Evolutionary conservation across 2,113 vertebrate genomes (phyloP).

Genomic region (Notothenia rossii): DNA sequence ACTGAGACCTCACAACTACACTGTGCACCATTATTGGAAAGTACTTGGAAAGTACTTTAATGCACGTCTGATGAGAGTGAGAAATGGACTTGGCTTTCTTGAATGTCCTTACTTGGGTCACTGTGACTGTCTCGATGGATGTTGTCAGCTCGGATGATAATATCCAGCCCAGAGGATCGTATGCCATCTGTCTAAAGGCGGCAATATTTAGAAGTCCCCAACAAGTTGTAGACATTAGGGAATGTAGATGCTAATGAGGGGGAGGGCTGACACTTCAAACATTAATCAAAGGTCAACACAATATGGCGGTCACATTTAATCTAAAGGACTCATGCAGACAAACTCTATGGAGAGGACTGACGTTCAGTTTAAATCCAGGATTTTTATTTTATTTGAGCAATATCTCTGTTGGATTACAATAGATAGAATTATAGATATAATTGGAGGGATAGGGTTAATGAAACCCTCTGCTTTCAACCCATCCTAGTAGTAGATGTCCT

Average conservation of each 20-base stretch:
- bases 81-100: slow-evolving; percentile 40
- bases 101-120: slow-evolving; percentile 56
- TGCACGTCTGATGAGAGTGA: slow-evolving; percentile 47
- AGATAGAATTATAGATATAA: no score
- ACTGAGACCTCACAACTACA: slow-evolving; percentile 50
- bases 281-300: no score
- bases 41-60: slow-evolving; percentile 64
- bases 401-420: no score
- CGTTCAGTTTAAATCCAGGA: background rate
- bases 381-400: no score
- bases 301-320: background rate
- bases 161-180: slow-evolving; percentile 17
- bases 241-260: background rate
- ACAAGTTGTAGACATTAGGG: background rate
- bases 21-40: slow-evolving; percentile 63
- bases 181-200: slow-evolving; percentile 19
- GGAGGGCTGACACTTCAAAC: background rate
- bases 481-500: background rate
- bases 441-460: no score
- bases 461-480: no score
- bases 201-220: slow-evolving; percentile 12
- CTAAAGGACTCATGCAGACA: background rate
- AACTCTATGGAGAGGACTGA: background rate
- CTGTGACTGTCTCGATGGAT: slow-evolving; percentile 50
- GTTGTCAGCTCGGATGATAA: slow-evolving; percentile 45